Base-by-base conservation (phyloP, 1,140 invertebrate species). In the Gonioctena quinquepunctata region DNA sequence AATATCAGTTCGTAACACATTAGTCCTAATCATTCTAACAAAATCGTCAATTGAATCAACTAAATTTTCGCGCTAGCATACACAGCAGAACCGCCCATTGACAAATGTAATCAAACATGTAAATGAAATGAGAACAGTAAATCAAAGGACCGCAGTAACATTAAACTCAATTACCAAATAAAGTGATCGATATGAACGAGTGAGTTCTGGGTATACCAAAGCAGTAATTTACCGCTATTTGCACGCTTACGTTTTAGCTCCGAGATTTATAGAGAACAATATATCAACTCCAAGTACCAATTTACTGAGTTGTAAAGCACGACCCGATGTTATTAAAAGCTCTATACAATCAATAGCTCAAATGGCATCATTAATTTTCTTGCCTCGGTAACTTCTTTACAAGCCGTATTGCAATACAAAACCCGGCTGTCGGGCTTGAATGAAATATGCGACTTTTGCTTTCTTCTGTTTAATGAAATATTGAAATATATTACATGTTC, bases 271-370 rank as follows among this genome's bases (percentile, higher is more conserved):
- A 74, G 70, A 69, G 67, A 69, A 75, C 73, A 67, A 75, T 75
- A 75, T 72, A 70, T 75, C 73, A 75, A 66, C 64, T 75, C 73
- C 66, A 76, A 73, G 74, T 69, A 76, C 74, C 71, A 76, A 76
- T 76, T 76, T 76, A 73, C 69, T 71, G 74, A 71, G 74, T 73
- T 76, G 74, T 76, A 76, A 76, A 76, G 72, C 74, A 73, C 74
- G 74, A 76, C 71, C 67, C 70, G 57, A 73, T 76, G 72, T 71
- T 76, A 76, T 76, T 73, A 73, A 76, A 76, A 73, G 74, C 74
- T 66, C 71, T 69, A 69, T 73, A 73, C 68, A 73, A 71, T 76
- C 74, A 73, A 76, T 76, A 73, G 71, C 71, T 71, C 74, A 76
- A 76, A 76, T 76, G 74, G 74, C 73, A 70, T 74, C 73, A 74